Evolutionary conservation across 2,888 invertebrate genomes (phyloP).

Genomic region (Dryadula phaetusa): DNA sequence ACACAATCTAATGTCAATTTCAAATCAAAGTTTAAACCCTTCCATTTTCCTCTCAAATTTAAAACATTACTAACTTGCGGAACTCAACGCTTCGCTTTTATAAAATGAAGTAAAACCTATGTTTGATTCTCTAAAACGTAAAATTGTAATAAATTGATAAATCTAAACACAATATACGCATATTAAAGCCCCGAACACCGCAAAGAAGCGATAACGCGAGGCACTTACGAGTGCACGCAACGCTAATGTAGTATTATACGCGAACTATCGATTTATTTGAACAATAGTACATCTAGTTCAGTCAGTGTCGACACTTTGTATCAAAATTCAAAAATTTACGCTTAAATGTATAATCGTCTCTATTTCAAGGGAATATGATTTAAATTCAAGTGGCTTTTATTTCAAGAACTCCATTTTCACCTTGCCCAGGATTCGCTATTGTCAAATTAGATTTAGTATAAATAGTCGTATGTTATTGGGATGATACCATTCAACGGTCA

Average conservation of each 20-base stretch:
- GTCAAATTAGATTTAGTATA: constrained; percentile 62
- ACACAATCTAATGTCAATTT: too few species aligned
- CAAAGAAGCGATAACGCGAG: constrained; percentile 36
- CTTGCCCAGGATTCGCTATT: constrained; percentile 52
- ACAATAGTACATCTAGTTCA: constrained; percentile 47
- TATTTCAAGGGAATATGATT: constrained; percentile 34
- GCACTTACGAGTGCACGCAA: constrained; percentile 31
- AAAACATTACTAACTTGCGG: too few species aligned
- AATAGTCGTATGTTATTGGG: constrained; percentile 58
- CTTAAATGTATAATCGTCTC: not conserved
- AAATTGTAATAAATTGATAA: constrained; percentile 9
- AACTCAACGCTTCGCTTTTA: too few species aligned
- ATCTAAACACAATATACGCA: not conserved
- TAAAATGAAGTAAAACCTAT: too few species aligned
- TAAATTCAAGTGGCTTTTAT: constrained; percentile 23
- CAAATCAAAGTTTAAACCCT: too few species aligned
- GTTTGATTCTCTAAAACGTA: too few species aligned
- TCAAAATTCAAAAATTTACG: constrained; percentile 41
- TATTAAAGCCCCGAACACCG: constrained; percentile 36
- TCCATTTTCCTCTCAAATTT: too few species aligned
- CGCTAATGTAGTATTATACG: constrained; percentile 37
- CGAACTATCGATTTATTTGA: constrained; percentile 46
- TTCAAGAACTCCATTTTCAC: constrained; percentile 31
- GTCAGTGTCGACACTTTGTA: constrained; percentile 45
- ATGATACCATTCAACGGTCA: constrained; percentile 62